phyloP scores from a whole-genome alignment of 2,888 invertebrate species.

The Hypolimnas misippus region DNA sequence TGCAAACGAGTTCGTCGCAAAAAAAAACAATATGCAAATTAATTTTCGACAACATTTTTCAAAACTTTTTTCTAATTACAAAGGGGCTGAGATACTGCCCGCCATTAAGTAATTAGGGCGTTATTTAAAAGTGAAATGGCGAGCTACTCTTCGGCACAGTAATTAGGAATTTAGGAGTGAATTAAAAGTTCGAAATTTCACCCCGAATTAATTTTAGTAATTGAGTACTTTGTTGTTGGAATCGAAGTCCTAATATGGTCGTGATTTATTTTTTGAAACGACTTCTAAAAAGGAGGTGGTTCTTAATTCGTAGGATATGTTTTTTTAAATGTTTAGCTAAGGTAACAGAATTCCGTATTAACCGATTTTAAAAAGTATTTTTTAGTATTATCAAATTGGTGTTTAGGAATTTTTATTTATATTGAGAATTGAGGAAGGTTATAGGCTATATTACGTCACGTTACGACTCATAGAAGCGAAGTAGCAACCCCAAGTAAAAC shows the following conservation, averaged over 20 bases:
- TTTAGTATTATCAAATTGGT: no score
- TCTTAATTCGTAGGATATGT: no score
- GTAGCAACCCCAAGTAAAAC: no score
- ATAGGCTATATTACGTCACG: no score
- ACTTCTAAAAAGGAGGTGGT: no score
- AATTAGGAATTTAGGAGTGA: not conserved
- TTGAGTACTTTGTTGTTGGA: not conserved
- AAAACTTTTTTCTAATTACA: not conserved
- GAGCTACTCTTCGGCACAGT: slow-evolving; percentile 2
- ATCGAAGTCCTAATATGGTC: not conserved
- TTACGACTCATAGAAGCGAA: no score
- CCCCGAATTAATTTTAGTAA: not conserved
- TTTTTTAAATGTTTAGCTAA: no score
- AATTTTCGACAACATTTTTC: not conserved
- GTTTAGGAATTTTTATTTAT: no score
- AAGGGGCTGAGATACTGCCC: not conserved
- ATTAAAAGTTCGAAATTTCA: not conserved
- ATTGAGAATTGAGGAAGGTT: no score
- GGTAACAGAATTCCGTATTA: no score
- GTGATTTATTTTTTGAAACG: no score
- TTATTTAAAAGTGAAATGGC: slow-evolving; percentile 8
- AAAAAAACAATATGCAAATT: not conserved
- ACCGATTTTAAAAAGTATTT: no score
- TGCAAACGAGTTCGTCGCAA: not conserved
- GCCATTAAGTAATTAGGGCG: slow-evolving; percentile 1